Evolutionary conservation across 2,888 invertebrate species (phyloP).

Genomic region (Halocaridina rubra): DNA sequence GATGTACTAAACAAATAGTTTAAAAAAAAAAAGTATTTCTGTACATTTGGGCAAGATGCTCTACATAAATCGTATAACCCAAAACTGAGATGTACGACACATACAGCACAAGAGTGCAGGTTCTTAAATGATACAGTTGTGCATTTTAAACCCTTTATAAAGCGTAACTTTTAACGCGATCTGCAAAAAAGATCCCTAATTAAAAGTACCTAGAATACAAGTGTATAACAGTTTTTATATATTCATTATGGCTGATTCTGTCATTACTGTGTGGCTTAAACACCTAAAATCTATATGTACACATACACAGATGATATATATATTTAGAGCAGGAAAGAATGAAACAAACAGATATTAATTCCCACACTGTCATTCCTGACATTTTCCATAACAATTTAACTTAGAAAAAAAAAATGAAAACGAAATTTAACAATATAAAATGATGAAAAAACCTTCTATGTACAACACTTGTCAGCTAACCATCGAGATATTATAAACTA

Average conservation of each 20-base stretch:
- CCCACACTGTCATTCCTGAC: no score
- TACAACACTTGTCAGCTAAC: constrained; percentile 33
- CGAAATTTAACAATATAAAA: neutral
- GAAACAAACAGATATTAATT: no score
- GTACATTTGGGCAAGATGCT: no score
- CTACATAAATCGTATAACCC: no score
- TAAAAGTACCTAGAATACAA: neutral
- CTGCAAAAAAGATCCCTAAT: constrained; percentile 4
- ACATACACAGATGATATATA: neutral
- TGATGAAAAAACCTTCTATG: constrained; percentile 4
- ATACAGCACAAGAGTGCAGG: no score
- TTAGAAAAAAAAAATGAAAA: neutral
- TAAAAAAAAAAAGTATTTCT: no score
- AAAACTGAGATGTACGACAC: no score
- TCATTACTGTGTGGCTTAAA: neutral
- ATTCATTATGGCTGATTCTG: no score
- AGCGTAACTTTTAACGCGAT: neutral
- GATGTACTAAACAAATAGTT: no score
- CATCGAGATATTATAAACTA: neutral
- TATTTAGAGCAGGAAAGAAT: neutral
- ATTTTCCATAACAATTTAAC: no score
- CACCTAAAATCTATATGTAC: neutral
- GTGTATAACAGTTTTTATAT: neutral
- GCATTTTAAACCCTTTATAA: no score
- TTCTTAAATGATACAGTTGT: no score